Evolutionary conservation across 2,888 invertebrate genomes (phyloP), one percentile per base, ranked within the genome.

Genomic region (Lampropteryx suffumata): DNA sequence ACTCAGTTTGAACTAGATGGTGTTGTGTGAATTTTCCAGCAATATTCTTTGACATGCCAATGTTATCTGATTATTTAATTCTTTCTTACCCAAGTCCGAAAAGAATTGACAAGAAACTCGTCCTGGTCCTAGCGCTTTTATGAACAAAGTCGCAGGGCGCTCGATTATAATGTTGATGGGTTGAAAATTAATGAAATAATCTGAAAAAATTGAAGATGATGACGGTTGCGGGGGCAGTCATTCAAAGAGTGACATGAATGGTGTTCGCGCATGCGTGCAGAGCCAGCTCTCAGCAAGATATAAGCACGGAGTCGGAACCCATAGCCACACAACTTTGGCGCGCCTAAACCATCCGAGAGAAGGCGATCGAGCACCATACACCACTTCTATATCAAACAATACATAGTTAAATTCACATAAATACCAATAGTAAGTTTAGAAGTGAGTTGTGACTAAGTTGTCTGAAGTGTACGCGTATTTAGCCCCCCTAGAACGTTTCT

Each of bases 251-350:
- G 74, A 77, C 76, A 83, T 89, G 89, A 90, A 84, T 84, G 82
- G 65, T 59, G 34, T 60, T 59, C 62, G 73, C 84, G 83, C 84
- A 88, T 84, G 88, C 84, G 84, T 70, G 69, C 59, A 59, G 70
- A 64, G 63, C 60, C 67, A 67, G 65, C 67, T 63, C 66, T 65
- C 73, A 53, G 65, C 65, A 67, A 76, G 83, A 90, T 90, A 89
- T 87, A 90, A 89, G 84, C 83, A 65, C 79, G 84, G 62, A 67
- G 69, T 76, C 65, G 73, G 73, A 73, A 73, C 68, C 79, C 66
- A 70, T 65, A 68, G 75, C 71, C 87, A 74, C 89, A 89, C 75
- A 87, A 89, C 83, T 88, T 89, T 85, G 79, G 77, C 86, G 87
- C 84, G 84, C 74, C 77, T 79, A 79, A 82, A 76, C 86, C 82